Base-by-base conservation (phyloP, 2,797 vertebrate species). In the Thamnophis elegans region DNA sequence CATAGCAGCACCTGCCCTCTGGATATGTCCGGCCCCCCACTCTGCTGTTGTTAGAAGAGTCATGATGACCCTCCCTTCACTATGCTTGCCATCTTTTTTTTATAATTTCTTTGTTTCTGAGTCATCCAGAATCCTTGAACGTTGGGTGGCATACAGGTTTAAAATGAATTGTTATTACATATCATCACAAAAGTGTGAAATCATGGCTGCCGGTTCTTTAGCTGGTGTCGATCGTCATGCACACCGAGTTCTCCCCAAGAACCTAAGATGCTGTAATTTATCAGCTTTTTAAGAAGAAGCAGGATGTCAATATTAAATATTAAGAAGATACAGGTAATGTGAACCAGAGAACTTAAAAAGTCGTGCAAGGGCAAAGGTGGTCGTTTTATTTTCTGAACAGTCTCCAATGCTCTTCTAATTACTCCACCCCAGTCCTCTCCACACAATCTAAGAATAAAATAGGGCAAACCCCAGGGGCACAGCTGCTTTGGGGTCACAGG, bases 401-500 rank as follows among this genome's bases (percentile, higher is more conserved):
- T 95, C 93, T 89, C 87, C 93, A 28, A 65, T 1, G 90, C 1
- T 22, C 22, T 89, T 92, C n/a, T 91, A 14, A 14, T 42, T 56
- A 56, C 16, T 59, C 36, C 55, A 36, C 4, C 86, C 28, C 20
- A 25, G n/a, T 42, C 16, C 25, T 53, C 32, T 25, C 18, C 58
- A 14, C 12, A 82, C 12, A 56, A 12, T 28, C 42, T 0, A 26
- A 47, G 22, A 58, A 73, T 32, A 13, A 73, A 73, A 58, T 13
- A 7, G n/a, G 32, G 62, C 78, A 13, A 68, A 91, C 42, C 25
- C 85, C 4, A 42, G 85, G 47, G 42, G 20, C 53, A 25, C 85
- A 87, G 28, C 42, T 85, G 82, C 20, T 58, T 18, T 36, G 14
- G 22, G 85, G 62, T 62, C 20, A 28, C 1, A 55, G 26, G 5